Conservation (phyloP, 2,888 invertebrate species). For the Drosophila quinaria region DNA sequence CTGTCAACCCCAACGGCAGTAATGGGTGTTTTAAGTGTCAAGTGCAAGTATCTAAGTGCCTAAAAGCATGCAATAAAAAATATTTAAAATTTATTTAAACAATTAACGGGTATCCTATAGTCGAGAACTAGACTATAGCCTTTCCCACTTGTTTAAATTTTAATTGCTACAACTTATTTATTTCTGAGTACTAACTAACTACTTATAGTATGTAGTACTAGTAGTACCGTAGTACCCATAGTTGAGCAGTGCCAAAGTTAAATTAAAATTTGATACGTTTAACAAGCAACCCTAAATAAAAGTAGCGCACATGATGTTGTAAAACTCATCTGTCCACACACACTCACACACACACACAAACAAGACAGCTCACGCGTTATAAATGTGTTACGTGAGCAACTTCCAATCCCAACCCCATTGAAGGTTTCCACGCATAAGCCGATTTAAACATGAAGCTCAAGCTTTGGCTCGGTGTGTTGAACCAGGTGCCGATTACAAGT, state of each 20-base stretch:
- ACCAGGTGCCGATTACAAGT: conserved; percentile 81
- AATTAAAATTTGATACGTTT: conserved; percentile 40
- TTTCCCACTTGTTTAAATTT: too few relatives aligned
- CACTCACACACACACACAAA: conserved; percentile 12
- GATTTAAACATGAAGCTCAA: conserved; percentile 49
- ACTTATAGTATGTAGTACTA: neutral
- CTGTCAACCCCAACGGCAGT: too few relatives aligned
- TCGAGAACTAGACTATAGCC: too few relatives aligned
- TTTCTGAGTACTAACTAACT: too few relatives aligned
- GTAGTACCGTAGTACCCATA: too few relatives aligned
- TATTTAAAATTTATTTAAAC: too few relatives aligned
- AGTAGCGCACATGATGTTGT: conserved; percentile 37
- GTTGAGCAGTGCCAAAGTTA: conserved; percentile 8
- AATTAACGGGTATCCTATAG: too few relatives aligned
- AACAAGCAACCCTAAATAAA: conserved; percentile 59
- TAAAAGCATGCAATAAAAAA: too few relatives aligned
- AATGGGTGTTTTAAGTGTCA: too few relatives aligned
- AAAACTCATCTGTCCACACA: conserved; percentile 55
- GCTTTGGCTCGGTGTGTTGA: conserved; percentile 69
- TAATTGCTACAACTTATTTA: too few relatives aligned
- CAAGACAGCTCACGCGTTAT: conserved; percentile 71
- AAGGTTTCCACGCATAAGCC: conserved; percentile 43
- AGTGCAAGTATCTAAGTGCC: too few relatives aligned
- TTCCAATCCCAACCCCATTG: conserved; percentile 8
- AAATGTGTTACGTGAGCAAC: conserved; percentile 74